phyloP scores from a whole-genome alignment of 2,113 vertebrate genomes.

The Elephantulus edwardii region DNA sequence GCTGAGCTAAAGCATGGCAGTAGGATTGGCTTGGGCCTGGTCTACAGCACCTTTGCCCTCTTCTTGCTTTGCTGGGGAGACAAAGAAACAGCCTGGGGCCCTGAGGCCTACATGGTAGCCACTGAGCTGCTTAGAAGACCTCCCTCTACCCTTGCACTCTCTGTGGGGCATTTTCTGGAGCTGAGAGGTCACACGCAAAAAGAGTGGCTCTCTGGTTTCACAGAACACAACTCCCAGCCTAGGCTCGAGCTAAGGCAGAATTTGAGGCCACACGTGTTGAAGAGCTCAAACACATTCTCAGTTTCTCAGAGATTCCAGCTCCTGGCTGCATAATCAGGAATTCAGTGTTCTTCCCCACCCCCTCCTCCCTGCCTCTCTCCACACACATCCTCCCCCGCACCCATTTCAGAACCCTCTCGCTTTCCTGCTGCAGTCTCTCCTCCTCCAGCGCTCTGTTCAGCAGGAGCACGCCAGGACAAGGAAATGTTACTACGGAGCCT shows the following conservation, averaged over 20 bases:
- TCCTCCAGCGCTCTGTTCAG: not conserved
- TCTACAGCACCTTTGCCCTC: not conserved
- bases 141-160: not conserved
- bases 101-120: not conserved
- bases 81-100: not conserved
- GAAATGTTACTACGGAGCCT: constrained; percentile 19
- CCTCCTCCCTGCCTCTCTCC: not conserved
- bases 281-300: constrained; percentile 25
- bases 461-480: constrained; percentile 49
- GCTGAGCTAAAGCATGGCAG: not conserved
- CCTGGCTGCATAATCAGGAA: constrained; percentile 2
- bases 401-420: constrained; percentile 55
- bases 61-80: not conserved
- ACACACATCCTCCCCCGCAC: constrained; percentile 8
- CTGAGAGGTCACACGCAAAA: not conserved
- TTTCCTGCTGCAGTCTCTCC: constrained; percentile 19
- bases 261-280: not conserved
- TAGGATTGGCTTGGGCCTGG: not conserved
- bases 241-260: not conserved
- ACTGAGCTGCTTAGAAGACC: not conserved
- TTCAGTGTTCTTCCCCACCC: not conserved
- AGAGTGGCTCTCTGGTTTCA: not conserved
- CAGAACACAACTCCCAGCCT: not conserved
- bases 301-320: constrained; percentile 35
- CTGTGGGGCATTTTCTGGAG: not conserved